Conservation (phyloP, 2,888 invertebrate species). For the Arctia plantaginis region DNA sequence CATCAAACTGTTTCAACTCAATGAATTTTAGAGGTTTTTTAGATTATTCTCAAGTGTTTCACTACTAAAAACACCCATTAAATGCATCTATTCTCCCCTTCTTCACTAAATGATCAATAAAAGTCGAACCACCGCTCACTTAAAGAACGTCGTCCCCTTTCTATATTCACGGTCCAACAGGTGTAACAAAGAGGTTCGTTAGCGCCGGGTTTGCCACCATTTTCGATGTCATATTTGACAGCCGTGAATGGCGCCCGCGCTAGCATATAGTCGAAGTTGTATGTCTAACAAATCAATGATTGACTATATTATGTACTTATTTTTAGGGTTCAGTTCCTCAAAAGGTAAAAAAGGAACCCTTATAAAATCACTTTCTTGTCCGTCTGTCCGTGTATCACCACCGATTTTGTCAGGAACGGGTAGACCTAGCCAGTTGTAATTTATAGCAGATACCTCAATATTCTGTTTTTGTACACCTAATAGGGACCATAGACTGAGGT, state of each 20-base stretch:
- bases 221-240: conserved; percentile 54
- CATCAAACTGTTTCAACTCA: too few species aligned
- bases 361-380: too few species aligned
- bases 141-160: conserved; percentile 41
- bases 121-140: conserved; percentile 37
- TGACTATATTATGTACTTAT: conserved; percentile 25
- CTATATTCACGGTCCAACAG: conserved; percentile 57
- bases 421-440: too few species aligned
- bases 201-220: conserved; percentile 63
- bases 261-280: conserved; percentile 49
- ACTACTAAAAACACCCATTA: not conserved
- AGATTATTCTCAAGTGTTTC: not conserved
- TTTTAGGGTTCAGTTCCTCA: too few species aligned
- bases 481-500: too few species aligned
- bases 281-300: conserved; percentile 36
- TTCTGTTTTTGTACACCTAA: too few species aligned
- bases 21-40: not conserved
- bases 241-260: conserved; percentile 51
- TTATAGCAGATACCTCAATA: too few species aligned
- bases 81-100: conserved; percentile 14
- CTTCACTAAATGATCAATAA: conserved; percentile 39
- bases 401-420: too few species aligned
- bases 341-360: too few species aligned
- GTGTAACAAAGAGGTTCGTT: conserved; percentile 83
- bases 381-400: too few species aligned